phyloP scores from a whole-genome alignment of 2,797 vertebrate genomes.

The Apogon talboti region DNA sequence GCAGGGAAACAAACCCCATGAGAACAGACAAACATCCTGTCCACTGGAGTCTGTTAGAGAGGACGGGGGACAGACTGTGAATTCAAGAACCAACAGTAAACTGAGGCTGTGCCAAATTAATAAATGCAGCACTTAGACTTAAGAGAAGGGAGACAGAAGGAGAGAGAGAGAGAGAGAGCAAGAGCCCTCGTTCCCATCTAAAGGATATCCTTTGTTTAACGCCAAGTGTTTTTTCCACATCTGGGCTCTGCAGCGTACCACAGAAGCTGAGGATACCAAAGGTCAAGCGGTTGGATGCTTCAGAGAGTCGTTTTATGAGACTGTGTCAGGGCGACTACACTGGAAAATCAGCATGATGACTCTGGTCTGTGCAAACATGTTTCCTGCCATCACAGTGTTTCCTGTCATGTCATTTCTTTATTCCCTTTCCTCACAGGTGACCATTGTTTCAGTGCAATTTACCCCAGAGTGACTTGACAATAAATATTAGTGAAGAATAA shows the following conservation, averaged over 20 bases:
- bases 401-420: conserved; percentile 27
- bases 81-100: conserved; percentile 43
- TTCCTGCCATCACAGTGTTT: conserved; percentile 46
- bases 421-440: background rate
- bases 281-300: conserved; percentile 43
- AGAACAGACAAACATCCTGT: conserved; percentile 76
- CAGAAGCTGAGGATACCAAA: conserved; percentile 43
- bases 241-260: conserved; percentile 53
- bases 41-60: conserved; percentile 22
- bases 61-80: no score
- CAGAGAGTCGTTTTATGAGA: conserved; percentile 30
- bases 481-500: background rate
- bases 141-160: conserved; percentile 35
- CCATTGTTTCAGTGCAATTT: conserved; percentile 12
- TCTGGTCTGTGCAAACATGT: conserved; percentile 7
- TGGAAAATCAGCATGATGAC: conserved; percentile 29
- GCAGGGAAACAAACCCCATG: conserved; percentile 24
- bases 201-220: conserved; percentile 87
- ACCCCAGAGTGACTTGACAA: background rate
- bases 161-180: background rate
- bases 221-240: conserved; percentile 78
- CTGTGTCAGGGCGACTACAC: background rate
- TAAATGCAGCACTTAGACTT: conserved; percentile 62
- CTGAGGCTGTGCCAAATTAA: conserved; percentile 73
- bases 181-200: conserved; percentile 56